Conservation (phyloP, 2,113 vertebrate species). For the Sinocyclocheilus rhinocerous region DNA sequence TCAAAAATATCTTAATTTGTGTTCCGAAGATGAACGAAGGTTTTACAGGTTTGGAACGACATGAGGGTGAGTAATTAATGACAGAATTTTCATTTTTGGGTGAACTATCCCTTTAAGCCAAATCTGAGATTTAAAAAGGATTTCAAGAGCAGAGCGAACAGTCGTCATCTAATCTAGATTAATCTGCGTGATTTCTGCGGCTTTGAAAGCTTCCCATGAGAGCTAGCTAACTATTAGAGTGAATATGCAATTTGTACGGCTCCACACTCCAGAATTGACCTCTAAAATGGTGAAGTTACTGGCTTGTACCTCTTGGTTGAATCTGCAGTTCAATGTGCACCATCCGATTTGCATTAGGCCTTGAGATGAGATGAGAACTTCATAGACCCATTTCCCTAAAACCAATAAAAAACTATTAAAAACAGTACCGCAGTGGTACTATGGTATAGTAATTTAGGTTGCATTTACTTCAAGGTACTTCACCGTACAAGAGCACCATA, state of each 20-base stretch:
- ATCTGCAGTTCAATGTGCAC: slow-evolving; percentile 96
- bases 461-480: not conserved
- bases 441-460: not conserved
- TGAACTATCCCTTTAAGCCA: too few species aligned
- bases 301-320: slow-evolving; percentile 92
- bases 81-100: too few species aligned
- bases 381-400: slow-evolving; percentile 95
- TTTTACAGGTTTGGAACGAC: too few species aligned
- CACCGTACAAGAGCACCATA: not conserved
- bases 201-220: not conserved
- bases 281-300: not conserved
- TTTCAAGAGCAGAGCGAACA: not conserved
- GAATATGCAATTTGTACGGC: not conserved
- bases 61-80: too few species aligned
- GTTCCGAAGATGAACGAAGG: too few species aligned
- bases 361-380: slow-evolving; percentile 98
- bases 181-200: not conserved
- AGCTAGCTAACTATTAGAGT: not conserved
- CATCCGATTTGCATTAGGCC: slow-evolving; percentile 99
- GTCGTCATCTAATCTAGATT: not conserved
- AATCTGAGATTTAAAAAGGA: not conserved
- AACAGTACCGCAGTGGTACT: not conserved
- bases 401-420: not conserved
- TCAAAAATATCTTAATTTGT: too few species aligned
- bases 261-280: not conserved